phyloP scores from a whole-genome alignment of 2,113 vertebrate species.

The Prinia subflava region DNA sequence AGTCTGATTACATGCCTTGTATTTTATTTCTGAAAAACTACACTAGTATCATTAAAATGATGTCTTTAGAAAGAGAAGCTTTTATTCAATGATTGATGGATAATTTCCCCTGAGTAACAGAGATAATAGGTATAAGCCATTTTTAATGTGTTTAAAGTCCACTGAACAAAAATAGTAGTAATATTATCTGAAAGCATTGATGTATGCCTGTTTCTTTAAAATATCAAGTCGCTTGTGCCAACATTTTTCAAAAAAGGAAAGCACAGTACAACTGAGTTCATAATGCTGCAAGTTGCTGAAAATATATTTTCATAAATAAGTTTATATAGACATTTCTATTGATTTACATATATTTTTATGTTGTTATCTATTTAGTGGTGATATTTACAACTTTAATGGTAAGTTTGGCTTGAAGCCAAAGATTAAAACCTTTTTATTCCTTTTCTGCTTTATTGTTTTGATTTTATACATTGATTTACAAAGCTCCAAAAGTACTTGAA shows the following conservation, averaged over 20 bases:
- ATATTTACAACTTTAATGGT: slow-evolving; percentile 71
- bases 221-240: neutral
- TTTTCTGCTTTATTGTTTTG: slow-evolving; percentile 15
- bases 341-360: slow-evolving; percentile 32
- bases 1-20: neutral
- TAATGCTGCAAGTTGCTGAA: neutral
- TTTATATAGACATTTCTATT: slow-evolving; percentile 21
- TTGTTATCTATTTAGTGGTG: slow-evolving; percentile 37
- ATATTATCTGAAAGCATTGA: neutral
- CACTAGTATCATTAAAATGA: neutral
- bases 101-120: neutral
- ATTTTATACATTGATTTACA: slow-evolving; percentile 43
- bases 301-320: slow-evolving; percentile 2
- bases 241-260: neutral
- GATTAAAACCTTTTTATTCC: slow-evolving; percentile 13
- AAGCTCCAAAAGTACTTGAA: neutral
- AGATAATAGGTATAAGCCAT: neutral
- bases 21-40: slow-evolving; percentile 29
- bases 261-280: neutral
- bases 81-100: neutral
- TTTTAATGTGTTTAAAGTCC: neutral
- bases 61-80: neutral
- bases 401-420: slow-evolving; percentile 54
- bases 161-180: neutral
- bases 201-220: neutral